Conservation (phyloP, 2,113 vertebrate species). For the Centropristis striata region DNA sequence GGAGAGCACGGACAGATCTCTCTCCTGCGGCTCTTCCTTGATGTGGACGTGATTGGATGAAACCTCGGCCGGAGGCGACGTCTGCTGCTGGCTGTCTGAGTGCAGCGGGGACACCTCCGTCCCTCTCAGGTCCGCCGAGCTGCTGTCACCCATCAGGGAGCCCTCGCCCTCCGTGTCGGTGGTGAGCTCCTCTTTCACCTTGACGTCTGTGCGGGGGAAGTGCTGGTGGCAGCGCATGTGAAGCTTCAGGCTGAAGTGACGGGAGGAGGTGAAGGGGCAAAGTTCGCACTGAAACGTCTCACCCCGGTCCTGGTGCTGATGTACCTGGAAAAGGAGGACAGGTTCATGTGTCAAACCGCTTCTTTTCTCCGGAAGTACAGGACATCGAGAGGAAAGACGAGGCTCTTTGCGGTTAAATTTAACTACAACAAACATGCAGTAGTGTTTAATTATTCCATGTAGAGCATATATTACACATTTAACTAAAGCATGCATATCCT, state of each 20-base stretch:
- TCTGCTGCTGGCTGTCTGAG: slow-evolving; percentile 70
- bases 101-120: slow-evolving; percentile 79
- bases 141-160: slow-evolving; percentile 87
- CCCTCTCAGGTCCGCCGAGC: slow-evolving; percentile 84
- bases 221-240: slow-evolving; percentile 99
- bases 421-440: slow-evolving; percentile 14
- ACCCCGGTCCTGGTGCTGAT: slow-evolving; percentile 99
- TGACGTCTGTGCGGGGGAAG: slow-evolving; percentile 96
- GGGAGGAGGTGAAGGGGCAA: slow-evolving; percentile 98
- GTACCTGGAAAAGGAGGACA: slow-evolving; percentile 87
- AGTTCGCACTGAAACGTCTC: slow-evolving; percentile 99
- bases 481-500: slow-evolving; percentile 30
- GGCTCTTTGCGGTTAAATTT: background rate
- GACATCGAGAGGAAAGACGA: background rate
- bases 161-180: slow-evolving; percentile 94
- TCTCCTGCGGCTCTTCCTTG: slow-evolving; percentile 97
- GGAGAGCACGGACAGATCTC: slow-evolving; percentile 86
- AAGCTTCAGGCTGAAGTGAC: slow-evolving; percentile 99
- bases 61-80: slow-evolving; percentile 84
- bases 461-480: slow-evolving; percentile 15
- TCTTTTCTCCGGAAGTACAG: background rate
- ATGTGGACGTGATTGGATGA: slow-evolving; percentile 89
- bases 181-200: slow-evolving; percentile 97
- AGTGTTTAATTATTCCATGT: slow-evolving; percentile 19
- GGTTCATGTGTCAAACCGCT: slow-evolving; percentile 24